Conservation (phyloP, 2,113 vertebrate species). For the Plestiodon gilberti region DNA sequence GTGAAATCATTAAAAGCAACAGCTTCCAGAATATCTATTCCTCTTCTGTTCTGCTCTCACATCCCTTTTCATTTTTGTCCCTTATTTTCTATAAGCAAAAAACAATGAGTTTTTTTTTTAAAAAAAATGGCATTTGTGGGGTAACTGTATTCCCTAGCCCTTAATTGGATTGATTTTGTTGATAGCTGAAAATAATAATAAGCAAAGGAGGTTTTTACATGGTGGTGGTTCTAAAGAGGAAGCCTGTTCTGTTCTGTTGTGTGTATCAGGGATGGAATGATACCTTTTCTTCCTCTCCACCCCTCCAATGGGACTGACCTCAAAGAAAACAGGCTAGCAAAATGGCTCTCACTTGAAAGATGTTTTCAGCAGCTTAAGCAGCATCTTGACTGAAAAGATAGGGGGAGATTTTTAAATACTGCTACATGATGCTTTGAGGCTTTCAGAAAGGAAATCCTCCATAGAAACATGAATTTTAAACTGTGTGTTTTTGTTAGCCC, state of each 20-base stretch:
- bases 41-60: background rate
- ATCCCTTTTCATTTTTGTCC: background rate
- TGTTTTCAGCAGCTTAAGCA: too few relatives aligned
- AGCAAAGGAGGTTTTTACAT: background rate
- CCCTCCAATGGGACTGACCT: background rate
- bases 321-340: background rate
- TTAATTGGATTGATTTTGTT: background rate
- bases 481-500: background rate
- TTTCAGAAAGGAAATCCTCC: too few relatives aligned
- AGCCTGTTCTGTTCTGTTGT: background rate
- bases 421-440: background rate
- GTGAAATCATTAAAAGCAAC: conserved; percentile 19
- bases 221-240: background rate
- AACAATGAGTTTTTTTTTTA: background rate
- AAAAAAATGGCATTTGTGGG: background rate
- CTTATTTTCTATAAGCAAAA: background rate
- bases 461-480: background rate
- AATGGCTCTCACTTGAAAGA: background rate
- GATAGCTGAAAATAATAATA: background rate
- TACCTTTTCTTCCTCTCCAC: background rate
- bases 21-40: background rate
- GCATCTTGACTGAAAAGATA: background rate
- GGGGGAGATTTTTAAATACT: background rate
- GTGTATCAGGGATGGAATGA: background rate
- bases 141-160: background rate